Conservation (phyloP, 1,140 invertebrate species). For the Ylistrum balloti region DNA sequence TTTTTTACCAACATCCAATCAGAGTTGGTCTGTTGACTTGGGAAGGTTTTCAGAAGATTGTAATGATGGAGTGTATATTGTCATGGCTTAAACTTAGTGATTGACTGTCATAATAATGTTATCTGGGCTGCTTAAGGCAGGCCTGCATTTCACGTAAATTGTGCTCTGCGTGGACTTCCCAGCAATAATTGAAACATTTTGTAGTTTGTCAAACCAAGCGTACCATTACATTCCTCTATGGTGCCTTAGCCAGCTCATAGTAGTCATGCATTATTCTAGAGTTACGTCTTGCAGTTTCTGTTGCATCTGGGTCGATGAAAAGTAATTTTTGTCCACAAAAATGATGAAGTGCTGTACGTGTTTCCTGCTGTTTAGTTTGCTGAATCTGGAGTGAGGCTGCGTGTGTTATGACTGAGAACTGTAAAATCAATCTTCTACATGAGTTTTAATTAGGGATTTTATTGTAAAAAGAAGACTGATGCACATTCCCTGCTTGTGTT, state of each 20-base stretch:
- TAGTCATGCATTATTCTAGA: background rate
- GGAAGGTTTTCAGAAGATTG: background rate
- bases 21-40: background rate
- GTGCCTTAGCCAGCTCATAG: background rate
- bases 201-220: slow-evolving; percentile 32
- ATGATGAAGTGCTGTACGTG: background rate
- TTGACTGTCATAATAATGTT: slow-evolving; percentile 13
- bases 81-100: background rate
- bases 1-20: background rate
- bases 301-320: slow-evolving; percentile 26
- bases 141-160: background rate
- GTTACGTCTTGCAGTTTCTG: background rate
- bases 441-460: slow-evolving; percentile 14
- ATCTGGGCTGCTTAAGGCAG: background rate
- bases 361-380: background rate
- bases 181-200: slow-evolving; percentile 6
- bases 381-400: background rate
- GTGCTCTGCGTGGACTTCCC: background rate
- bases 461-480: slow-evolving; percentile 20
- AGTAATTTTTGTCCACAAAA: slow-evolving; percentile 35
- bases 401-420: background rate
- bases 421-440: slow-evolving; percentile 10
- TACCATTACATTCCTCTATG: background rate
- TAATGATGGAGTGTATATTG: background rate
- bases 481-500: background rate